A percentile compares a stretch with the other conserved stretches of the same genome.
These are phyloP conservation scores for Tetanocera ferruginea DNA, from an alignment of 2,888 invertebrate species.

Conservation along the genomic window DNA sequence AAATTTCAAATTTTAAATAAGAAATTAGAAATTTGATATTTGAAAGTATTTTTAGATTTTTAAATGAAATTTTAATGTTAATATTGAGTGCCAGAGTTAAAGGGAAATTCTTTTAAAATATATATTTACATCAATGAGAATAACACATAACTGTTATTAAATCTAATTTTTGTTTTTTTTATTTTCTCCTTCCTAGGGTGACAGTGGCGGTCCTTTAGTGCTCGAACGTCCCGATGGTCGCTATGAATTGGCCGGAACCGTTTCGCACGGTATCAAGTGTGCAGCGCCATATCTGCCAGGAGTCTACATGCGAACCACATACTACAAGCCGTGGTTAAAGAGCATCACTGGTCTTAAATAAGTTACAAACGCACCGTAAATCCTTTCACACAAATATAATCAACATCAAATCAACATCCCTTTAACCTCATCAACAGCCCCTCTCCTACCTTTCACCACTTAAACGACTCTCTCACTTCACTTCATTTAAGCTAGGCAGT, in stretches of 20 bases:
- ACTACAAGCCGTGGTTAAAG: constrained; percentile 91
- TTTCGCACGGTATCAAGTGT: constrained; percentile 95
- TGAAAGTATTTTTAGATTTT: too few species aligned
- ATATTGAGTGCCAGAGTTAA: too few species aligned
- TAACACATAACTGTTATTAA: too few species aligned
- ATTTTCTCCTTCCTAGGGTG: constrained; percentile 76
- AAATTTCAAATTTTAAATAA: too few species aligned
- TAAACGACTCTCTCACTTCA: neutral
- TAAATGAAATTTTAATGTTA: too few species aligned
- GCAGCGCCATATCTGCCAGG: constrained; percentile 93
- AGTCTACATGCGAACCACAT: constrained; percentile 93
- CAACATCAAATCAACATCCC: neutral
- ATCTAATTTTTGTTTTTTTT: neutral
- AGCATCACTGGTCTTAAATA: constrained; percentile 85
- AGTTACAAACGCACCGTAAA: constrained; percentile 39
- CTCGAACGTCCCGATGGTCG: constrained; percentile 85
- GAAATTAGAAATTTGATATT: too few species aligned
- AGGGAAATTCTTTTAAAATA: too few species aligned
- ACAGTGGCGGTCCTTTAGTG: constrained; percentile 92
- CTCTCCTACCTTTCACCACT: neutral
- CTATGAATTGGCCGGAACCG: constrained; percentile 91
- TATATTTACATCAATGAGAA: too few species aligned
- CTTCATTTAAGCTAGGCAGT: neutral
- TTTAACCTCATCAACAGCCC: neutral
- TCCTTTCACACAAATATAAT: neutral